Base-by-base conservation (phyloP, 2,797 vertebrate species). In the Chloroceryle amazona region DNA sequence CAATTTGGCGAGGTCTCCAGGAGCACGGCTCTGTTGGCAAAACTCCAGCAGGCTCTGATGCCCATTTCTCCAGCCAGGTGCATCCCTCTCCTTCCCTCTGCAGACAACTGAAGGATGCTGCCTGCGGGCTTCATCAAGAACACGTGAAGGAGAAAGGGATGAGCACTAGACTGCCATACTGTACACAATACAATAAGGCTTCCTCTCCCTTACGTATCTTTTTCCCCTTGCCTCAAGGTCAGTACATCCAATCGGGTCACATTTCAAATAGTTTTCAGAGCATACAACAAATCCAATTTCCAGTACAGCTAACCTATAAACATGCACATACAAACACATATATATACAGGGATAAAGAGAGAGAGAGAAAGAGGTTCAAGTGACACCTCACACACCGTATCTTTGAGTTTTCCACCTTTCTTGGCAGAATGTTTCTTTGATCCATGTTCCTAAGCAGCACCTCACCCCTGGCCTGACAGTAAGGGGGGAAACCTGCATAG, bases 171-270 rank as follows among this genome's bases (percentile, higher is more conserved):
- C 25, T 81, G 75, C 41, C 58, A 35, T 4, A 25, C 29, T 17
- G 62, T 51, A 61, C 0, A 0, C 23, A 78, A 25, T 6, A 26
- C 0, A 1, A 1, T 7, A 58, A 67, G n/a, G 21, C 46, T 61
- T 67, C 51, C 61, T 72, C 33, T 65, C 19, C 54, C 25, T 68
- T 26, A 4, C 2, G 6, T 52, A 74, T 31, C 41, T 6, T 47
- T 67, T 41, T 60, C 3, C 21, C 44, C 10, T 33, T 47, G 41
- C 58, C 33, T 84, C 75, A 37, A 73, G 63, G 47, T 71, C 62
- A 90, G 20, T 17, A 31, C 2, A 4, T 12, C 28, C 29, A 63
- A 18, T 55, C 67, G 71, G 21, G 8, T 68, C 67, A 39, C 49
- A 85, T 51, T 26, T 82, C 21, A 85, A 87, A 63, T 22, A 62